Percentiles rank a stretch among this genome's conserved stretches.
These are phyloP conservation scores for Hedychridium roseum DNA, from an alignment of 2,888 invertebrate genomes.

Conservation along the genomic window DNA sequence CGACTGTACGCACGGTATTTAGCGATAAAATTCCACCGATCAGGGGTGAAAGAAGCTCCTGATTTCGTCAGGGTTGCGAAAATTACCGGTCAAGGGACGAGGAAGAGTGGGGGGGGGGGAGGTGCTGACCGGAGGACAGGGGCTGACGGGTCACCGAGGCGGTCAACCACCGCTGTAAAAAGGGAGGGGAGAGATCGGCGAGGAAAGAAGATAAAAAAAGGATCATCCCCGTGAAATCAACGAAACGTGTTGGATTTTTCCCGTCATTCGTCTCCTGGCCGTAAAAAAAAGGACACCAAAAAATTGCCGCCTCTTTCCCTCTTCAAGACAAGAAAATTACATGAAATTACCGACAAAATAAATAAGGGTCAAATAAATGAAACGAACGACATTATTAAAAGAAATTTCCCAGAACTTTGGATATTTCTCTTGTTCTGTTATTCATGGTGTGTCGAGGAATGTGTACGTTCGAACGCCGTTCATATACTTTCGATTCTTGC, in stretches of 20 bases:
- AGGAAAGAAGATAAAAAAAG: slow-evolving; percentile 52
- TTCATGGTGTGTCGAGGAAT: too few species aligned
- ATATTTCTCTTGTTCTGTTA: too few species aligned
- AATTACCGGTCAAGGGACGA: slow-evolving; percentile 53
- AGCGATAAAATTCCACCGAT: slow-evolving; percentile 62
- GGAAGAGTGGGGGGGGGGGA: neutral
- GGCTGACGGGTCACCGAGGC: slow-evolving; percentile 44
- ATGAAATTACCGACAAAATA: too few species aligned
- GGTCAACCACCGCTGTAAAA: slow-evolving; percentile 40
- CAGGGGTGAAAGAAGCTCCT: slow-evolving; percentile 55
- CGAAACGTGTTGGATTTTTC: slow-evolving; percentile 7
- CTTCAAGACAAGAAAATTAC: too few species aligned
- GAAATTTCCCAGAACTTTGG: too few species aligned
- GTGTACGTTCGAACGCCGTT: too few species aligned
- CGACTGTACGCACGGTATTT: slow-evolving; percentile 63
- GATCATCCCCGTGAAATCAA: slow-evolving; percentile 7
- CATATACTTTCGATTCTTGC: slow-evolving; percentile 27
- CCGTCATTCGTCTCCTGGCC: too few species aligned
- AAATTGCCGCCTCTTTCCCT: too few species aligned
- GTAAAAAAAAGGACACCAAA: too few species aligned
- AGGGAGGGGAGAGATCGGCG: slow-evolving; percentile 45
- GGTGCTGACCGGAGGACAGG: slow-evolving; percentile 17
- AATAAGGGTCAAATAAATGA: too few species aligned
- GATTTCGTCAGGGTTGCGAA: slow-evolving; percentile 62
- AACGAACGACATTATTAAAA: too few species aligned